Evolutionary conservation across 2,888 invertebrate genomes (phyloP).

Genomic region (Drosophila aldrichi): DNA sequence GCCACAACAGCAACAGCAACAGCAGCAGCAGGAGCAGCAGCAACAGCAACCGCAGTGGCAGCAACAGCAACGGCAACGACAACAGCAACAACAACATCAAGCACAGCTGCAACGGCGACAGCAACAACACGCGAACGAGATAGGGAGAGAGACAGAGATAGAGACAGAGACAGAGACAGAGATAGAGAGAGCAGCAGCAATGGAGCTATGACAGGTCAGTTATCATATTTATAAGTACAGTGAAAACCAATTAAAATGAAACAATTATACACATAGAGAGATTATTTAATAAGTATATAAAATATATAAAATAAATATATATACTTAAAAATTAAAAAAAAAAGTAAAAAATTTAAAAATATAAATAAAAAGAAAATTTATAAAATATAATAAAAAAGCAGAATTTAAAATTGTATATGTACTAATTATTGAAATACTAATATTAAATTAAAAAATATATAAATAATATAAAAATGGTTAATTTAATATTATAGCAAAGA

Average conservation of each 20-base stretch:
- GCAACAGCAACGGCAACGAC: slow-evolving; percentile 4
- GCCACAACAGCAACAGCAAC: slow-evolving; percentile 41
- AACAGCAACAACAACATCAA: slow-evolving; percentile 29
- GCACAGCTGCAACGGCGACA: slow-evolving; percentile 42
- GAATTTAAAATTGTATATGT: too few species aligned
- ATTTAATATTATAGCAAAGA: too few species aligned
- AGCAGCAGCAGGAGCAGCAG: slow-evolving; percentile 29
- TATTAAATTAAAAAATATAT: too few species aligned
- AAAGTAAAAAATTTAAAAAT: too few species aligned
- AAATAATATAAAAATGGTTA: too few species aligned
- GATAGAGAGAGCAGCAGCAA: slow-evolving; percentile 67
- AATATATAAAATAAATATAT: too few species aligned
- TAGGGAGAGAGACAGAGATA: neutral
- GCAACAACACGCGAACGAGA: slow-evolving; percentile 49
- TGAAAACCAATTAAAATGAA: neutral
- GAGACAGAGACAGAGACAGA: slow-evolving; percentile 39
- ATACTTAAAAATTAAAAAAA: too few species aligned
- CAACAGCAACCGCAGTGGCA: slow-evolving; percentile 34
- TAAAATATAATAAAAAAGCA: too few species aligned
- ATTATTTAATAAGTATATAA: too few species aligned
- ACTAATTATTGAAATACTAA: too few species aligned
- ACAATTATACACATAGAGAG: neutral
- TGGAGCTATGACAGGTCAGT: slow-evolving; percentile 83
- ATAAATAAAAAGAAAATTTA: too few species aligned
- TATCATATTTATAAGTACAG: slow-evolving; percentile 28